These are phyloP conservation scores for Conopomorpha cramerella DNA, from an alignment of 1,140 invertebrate genomes.

Conservation along the genomic window DNA sequence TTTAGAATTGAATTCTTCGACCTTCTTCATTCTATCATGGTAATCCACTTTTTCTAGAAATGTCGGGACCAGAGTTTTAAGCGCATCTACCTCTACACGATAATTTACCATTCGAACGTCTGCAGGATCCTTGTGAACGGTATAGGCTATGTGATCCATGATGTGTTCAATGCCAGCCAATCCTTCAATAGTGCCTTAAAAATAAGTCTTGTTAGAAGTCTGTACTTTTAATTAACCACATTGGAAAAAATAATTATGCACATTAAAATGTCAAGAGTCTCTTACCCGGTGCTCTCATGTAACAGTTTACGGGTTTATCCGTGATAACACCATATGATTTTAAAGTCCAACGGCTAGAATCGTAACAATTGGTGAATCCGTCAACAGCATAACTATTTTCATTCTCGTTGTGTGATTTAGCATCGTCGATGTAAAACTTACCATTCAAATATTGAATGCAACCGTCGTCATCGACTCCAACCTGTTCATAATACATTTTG, in stretches of 20 bases:
- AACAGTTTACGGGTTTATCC: constrained; percentile 65
- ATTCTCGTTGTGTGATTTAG: constrained; percentile 61
- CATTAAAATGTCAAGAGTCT: neutral
- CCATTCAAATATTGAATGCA: constrained; percentile 65
- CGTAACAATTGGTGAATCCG: constrained; percentile 63
- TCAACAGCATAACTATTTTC: constrained; percentile 22
- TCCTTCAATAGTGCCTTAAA: too few relatives aligned
- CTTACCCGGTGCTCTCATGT: constrained; percentile 23
- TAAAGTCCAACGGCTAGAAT: constrained; percentile 56
- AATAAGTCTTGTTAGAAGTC: too few relatives aligned
- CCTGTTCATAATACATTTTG: constrained; percentile 11
- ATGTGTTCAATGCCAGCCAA: constrained; percentile 71
- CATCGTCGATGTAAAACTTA: constrained; percentile 65
- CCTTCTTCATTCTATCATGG: constrained; percentile 44
- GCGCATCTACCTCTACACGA: constrained; percentile 13
- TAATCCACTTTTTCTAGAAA: constrained; percentile 48
- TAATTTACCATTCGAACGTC: constrained; percentile 68
- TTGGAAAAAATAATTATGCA: constrained; percentile 37
- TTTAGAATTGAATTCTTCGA: constrained; percentile 62
- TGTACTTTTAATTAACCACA: too few relatives aligned
- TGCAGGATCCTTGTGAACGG: constrained; percentile 66
- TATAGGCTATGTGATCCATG: constrained; percentile 77
- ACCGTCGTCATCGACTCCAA: constrained; percentile 65
- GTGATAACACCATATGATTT: constrained; percentile 59
- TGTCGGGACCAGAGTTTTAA: constrained; percentile 8